phyloP scores from a whole-genome alignment of 1,140 invertebrate genomes.

The Macrocentrus cingulum region DNA sequence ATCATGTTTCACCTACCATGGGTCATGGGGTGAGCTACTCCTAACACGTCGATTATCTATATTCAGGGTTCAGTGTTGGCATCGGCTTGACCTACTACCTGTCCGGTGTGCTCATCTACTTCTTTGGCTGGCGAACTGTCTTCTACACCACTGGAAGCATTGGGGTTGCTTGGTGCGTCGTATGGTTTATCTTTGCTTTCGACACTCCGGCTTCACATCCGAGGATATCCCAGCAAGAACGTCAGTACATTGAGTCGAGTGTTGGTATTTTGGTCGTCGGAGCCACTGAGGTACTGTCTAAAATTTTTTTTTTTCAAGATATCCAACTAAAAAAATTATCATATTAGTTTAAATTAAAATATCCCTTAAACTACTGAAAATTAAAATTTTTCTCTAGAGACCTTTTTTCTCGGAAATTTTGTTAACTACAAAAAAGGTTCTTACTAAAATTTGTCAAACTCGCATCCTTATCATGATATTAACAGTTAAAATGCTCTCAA shows the following conservation, averaged over 20 bases:
- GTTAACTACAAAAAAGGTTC: too few species aligned
- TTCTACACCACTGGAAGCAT: constrained; percentile 74
- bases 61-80: constrained; percentile 71
- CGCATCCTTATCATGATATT: too few species aligned
- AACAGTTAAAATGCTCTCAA: too few species aligned
- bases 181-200: constrained; percentile 76
- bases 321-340: too few species aligned
- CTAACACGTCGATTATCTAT: constrained; percentile 57
- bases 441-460: too few species aligned
- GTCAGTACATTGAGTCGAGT: constrained; percentile 70
- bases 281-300: constrained; percentile 49
- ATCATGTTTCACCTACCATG: constrained; percentile 56
- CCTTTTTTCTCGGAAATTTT: too few species aligned
- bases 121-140: constrained; percentile 68
- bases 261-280: constrained; percentile 58
- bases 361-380: too few species aligned
- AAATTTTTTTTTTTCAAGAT: too few species aligned
- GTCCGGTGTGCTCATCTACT: constrained; percentile 69
- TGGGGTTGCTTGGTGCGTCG: constrained; percentile 67
- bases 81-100: constrained; percentile 72
- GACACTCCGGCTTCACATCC: constrained; percentile 75
- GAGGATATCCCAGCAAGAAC: constrained; percentile 70
- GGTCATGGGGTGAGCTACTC: constrained; percentile 54
- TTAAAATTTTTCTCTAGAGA: too few species aligned
- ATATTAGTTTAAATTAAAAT: too few species aligned